Conservation (phyloP, 2,888 invertebrate genomes). For the Congeria kusceri region DNA sequence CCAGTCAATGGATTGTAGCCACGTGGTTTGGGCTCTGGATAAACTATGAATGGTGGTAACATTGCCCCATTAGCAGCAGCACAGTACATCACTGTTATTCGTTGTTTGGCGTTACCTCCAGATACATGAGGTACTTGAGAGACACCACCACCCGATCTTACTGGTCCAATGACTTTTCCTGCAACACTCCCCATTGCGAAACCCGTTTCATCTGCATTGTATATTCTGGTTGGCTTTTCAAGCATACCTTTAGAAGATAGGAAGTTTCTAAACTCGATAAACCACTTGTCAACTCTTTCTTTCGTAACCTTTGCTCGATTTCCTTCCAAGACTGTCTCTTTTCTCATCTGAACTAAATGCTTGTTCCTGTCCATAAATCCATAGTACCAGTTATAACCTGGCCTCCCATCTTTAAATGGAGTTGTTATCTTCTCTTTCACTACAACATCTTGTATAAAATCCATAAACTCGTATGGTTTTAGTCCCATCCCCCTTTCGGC, state of each 20-base stretch:
- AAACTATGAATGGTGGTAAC: conserved; percentile 46
- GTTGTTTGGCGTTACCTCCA: conserved; percentile 31
- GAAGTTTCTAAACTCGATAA: conserved; percentile 35
- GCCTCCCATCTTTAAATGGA: conserved; percentile 32
- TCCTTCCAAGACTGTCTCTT: conserved; percentile 38
- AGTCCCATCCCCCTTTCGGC: conserved; percentile 46
- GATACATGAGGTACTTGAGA: conserved; percentile 54
- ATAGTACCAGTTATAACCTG: conserved; percentile 50
- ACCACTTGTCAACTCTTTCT: conserved; percentile 39
- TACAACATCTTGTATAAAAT: conserved; percentile 34
- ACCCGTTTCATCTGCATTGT: too few species aligned
- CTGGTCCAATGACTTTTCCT: conserved; percentile 31
- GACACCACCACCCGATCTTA: conserved; percentile 1
- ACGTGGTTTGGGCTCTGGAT: conserved; percentile 35
- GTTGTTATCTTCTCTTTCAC: conserved; percentile 26
- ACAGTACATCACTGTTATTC: conserved; percentile 52
- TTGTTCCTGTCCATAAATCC: conserved; percentile 37
- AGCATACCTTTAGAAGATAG: conserved; percentile 13
- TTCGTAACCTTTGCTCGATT: conserved; percentile 37
- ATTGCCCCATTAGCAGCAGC: conserved; percentile 40
- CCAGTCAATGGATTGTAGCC: conserved; percentile 45
- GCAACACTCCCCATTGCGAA: conserved; percentile 38
- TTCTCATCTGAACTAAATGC: conserved; percentile 23
- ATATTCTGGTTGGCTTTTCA: conserved; percentile 44
- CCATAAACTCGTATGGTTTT: conserved; percentile 28